These are phyloP conservation scores for Avahi laniger DNA, from an alignment of 2,797 vertebrate genomes.

Conservation along the genomic window DNA sequence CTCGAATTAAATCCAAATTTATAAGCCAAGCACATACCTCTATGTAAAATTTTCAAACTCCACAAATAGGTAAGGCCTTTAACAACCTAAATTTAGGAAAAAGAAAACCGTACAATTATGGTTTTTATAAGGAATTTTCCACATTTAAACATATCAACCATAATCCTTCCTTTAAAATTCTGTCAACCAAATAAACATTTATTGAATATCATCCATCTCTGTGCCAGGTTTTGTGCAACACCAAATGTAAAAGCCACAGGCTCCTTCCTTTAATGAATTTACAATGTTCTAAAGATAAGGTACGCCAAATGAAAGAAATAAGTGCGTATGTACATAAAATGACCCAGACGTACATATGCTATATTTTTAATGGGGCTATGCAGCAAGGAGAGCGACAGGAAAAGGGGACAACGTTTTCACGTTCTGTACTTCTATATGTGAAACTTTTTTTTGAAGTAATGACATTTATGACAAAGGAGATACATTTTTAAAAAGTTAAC, in stretches of 20 bases:
- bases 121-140: constrained; percentile 10
- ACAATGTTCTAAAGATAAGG: neutral
- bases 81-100: constrained; percentile 90
- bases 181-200: neutral
- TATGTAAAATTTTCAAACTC: constrained; percentile 99
- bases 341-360: neutral
- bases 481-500: neutral
- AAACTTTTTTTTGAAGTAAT: neutral
- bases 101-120: constrained; percentile 55
- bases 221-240: neutral
- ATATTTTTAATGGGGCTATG: neutral
- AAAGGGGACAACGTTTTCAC: neutral
- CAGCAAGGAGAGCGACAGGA: neutral
- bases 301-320: neutral
- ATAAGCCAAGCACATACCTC: constrained; percentile 89
- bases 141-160: constrained; percentile 43
- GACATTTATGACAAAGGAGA: neutral
- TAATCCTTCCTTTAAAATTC: constrained; percentile 14
- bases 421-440: neutral
- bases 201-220: neutral
- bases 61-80: constrained; percentile 99
- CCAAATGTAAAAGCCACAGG: neutral
- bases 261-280: neutral
- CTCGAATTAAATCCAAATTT: neutral
- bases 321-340: neutral